phyloP scores from a whole-genome alignment of 2,888 invertebrate genomes.

The Eurytoma adleriae region DNA sequence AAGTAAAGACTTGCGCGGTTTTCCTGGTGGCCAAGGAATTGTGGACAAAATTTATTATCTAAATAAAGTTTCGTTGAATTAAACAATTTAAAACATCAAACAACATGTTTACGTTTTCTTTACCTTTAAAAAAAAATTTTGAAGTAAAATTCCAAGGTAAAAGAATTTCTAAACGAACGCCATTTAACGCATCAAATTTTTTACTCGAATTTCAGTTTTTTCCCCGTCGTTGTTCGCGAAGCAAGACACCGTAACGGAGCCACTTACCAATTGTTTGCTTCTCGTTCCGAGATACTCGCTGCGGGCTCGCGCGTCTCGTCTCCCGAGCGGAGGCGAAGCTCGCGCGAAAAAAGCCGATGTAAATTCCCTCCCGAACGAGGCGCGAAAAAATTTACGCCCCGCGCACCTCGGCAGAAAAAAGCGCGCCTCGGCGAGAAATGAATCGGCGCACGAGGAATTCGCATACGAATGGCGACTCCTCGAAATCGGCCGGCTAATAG shows the following conservation, averaged over 20 bases:
- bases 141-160: too few species aligned
- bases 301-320: not conserved
- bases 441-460: conserved; percentile 9
- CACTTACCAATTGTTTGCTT: conserved; percentile 26
- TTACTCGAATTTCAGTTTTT: not conserved
- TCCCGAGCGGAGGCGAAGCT: not conserved
- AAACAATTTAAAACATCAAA: too few species aligned
- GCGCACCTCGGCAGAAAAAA: not conserved
- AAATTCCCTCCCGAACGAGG: not conserved
- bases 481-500: conserved; percentile 64
- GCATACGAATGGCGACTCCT: not conserved
- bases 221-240: not conserved
- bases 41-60: too few species aligned
- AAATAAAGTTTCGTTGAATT: too few species aligned
- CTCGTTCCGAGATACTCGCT: conserved; percentile 4
- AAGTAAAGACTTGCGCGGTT: too few species aligned
- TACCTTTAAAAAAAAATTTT: too few species aligned
- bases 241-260: not conserved
- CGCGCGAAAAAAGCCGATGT: not conserved
- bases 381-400: not conserved
- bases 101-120: too few species aligned
- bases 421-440: not conserved
- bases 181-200: too few species aligned
- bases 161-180: too few species aligned
- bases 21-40: too few species aligned